A percentile compares a stretch with the other conserved stretches of the same genome.
Evolutionary conservation across 2,113 vertebrate genomes (phyloP).

Genomic region (Grallaria varia): DNA sequence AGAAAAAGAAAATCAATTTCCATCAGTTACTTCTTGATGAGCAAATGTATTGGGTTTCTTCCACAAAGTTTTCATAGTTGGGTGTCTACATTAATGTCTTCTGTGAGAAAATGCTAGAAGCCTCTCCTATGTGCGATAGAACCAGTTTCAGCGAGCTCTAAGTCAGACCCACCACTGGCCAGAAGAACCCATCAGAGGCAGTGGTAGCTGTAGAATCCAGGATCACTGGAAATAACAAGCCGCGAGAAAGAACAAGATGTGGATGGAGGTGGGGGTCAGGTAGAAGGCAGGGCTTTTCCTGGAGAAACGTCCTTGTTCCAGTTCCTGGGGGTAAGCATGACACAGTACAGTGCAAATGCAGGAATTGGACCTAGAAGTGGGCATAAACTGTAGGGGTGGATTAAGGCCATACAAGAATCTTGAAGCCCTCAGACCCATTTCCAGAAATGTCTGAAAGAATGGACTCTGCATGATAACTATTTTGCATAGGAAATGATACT

Average conservation of each 20-base stretch:
- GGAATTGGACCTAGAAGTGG: too few species aligned
- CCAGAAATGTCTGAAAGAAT: too few species aligned
- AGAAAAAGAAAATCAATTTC: neutral
- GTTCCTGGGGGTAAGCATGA: neutral
- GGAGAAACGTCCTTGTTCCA: neutral
- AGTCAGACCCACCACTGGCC: neutral
- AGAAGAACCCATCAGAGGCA: neutral
- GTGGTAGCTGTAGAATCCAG: neutral
- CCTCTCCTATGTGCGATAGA: neutral
- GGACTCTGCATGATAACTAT: too few species aligned
- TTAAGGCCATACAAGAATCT: too few species aligned
- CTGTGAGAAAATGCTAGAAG: neutral
- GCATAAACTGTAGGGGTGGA: too few species aligned
- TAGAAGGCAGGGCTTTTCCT: neutral
- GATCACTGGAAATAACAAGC: neutral
- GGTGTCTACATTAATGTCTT: neutral
- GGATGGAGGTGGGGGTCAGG: neutral
- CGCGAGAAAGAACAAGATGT: neutral
- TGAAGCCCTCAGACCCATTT: too few species aligned
- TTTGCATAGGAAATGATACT: neutral
- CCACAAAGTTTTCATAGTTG: neutral
- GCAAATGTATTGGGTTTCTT: neutral
- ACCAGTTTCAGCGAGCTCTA: neutral
- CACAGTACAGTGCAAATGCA: neutral
- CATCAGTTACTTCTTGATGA: neutral